phyloP scores from a whole-genome alignment of 2,113 vertebrate genomes.

The Steatornis caripensis region DNA sequence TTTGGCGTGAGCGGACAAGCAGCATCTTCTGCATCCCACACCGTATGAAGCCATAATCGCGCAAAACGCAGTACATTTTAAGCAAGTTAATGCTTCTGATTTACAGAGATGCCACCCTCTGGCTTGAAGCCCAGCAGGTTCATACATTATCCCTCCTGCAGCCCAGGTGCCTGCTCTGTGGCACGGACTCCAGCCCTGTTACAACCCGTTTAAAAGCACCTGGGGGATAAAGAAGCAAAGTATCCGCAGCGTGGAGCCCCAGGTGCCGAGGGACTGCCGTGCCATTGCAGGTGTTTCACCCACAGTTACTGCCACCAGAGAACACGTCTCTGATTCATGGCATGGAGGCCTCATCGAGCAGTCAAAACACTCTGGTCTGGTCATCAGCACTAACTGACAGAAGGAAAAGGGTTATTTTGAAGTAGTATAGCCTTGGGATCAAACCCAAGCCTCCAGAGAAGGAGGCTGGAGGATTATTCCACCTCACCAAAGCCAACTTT shows the following conservation, averaged over 20 bases:
- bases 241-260: background rate
- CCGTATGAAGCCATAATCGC: background rate
- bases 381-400: background rate
- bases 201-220: background rate
- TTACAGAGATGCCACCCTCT: accelerated
- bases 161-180: background rate
- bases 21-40: background rate
- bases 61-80: background rate
- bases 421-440: background rate
- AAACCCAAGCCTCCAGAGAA: background rate
- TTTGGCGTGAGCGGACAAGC: background rate
- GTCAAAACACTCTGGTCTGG: background rate
- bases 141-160: background rate
- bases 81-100: background rate
- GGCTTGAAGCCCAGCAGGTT: background rate
- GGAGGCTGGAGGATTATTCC: background rate
- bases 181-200: background rate
- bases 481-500: background rate
- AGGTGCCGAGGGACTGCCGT: background rate
- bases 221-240: background rate
- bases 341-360: background rate
- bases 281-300: background rate
- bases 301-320: background rate
- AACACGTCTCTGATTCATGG: background rate
- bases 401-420: background rate